A percentile compares a stretch with the other conserved stretches of the same genome.
These are phyloP conservation scores for Sus cebifrons DNA, from an alignment of 2,797 vertebrate species.

Conservation along the genomic window DNA sequence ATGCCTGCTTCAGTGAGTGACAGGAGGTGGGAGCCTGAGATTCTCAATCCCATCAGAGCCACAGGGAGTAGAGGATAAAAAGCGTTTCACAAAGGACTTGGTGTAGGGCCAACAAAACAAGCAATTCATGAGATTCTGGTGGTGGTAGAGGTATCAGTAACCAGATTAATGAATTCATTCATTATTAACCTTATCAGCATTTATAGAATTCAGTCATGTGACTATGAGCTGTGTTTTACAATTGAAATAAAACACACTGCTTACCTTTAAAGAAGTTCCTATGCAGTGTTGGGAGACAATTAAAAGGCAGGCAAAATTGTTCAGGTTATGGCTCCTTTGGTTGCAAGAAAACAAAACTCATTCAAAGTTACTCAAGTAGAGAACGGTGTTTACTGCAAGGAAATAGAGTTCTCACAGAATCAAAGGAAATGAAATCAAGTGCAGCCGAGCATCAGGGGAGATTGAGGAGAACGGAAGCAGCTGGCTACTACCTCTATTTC, in stretches of 20 bases:
- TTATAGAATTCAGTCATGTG: constrained; percentile 5
- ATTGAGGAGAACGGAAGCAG: not conserved
- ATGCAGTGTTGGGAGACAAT: constrained; percentile 12
- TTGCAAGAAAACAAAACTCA: constrained; percentile 68
- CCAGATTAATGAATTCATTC: constrained; percentile 15
- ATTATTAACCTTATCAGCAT: constrained; percentile 50
- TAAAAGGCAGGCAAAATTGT: constrained; percentile 25
- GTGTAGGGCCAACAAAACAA: constrained; percentile 9
- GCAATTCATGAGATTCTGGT: not conserved
- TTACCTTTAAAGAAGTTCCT: constrained; percentile 55
- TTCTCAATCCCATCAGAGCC: not conserved
- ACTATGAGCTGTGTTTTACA: not conserved
- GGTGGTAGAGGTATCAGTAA: not conserved
- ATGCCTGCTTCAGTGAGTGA: not conserved
- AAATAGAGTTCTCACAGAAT: constrained; percentile 17
- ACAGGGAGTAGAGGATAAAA: not conserved
- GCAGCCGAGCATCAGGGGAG: constrained; percentile 3
- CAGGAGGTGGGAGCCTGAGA: not conserved
- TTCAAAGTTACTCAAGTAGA: constrained; percentile 66
- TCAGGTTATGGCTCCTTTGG: constrained; percentile 64
- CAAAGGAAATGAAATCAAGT: constrained; percentile 43
- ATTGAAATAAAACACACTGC: constrained; percentile 19
- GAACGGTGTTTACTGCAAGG: constrained; percentile 32
- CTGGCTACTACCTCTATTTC: not conserved
- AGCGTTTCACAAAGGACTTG: not conserved